A percentile compares a stretch with the other conserved stretches of the same genome.
Conservation (phyloP, 2,797 vertebrate genomes). For the Sebastes umbrosus region DNA sequence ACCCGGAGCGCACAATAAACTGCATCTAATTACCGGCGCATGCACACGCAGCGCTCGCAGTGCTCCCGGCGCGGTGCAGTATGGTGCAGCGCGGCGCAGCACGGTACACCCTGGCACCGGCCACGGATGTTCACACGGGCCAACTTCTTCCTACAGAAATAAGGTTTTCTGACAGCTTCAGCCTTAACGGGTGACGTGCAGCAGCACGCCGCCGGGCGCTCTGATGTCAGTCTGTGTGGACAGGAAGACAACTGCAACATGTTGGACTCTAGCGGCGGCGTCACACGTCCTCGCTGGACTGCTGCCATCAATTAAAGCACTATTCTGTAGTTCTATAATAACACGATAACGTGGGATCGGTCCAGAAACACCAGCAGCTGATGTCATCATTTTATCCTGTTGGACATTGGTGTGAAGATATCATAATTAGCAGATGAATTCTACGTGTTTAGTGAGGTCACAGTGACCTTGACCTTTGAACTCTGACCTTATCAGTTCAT, state of each 20-base stretch:
- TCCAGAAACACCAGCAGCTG: too few relatives aligned
- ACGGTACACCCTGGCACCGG: slow-evolving; percentile 30
- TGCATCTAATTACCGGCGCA: slow-evolving; percentile 74
- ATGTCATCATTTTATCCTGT: too few relatives aligned
- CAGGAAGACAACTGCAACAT: slow-evolving; percentile 39
- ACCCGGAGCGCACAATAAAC: slow-evolving; percentile 65
- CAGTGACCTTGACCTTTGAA: too few relatives aligned
- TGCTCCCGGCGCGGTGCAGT: neutral
- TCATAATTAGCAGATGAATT: too few relatives aligned
- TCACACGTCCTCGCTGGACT: too few relatives aligned
- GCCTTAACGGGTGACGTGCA: slow-evolving; percentile 27
- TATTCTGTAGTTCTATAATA: too few relatives aligned
- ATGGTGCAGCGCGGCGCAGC: neutral
- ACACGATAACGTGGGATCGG: too few relatives aligned
- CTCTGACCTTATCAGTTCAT: too few relatives aligned
- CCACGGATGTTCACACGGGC: slow-evolving; percentile 16
- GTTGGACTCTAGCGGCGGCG: slow-evolving; percentile 9
- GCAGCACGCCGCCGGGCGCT: neutral
- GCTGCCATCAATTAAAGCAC: too few relatives aligned
- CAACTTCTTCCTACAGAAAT: slow-evolving; percentile 42
- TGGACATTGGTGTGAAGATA: too few relatives aligned
- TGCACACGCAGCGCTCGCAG: slow-evolving; percentile 42
- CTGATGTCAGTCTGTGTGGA: slow-evolving; percentile 22
- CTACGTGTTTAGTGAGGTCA: too few relatives aligned
- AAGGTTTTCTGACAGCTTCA: slow-evolving; percentile 47